Conservation (phyloP, 2,113 vertebrate species). For the Canis aureus region DNA sequence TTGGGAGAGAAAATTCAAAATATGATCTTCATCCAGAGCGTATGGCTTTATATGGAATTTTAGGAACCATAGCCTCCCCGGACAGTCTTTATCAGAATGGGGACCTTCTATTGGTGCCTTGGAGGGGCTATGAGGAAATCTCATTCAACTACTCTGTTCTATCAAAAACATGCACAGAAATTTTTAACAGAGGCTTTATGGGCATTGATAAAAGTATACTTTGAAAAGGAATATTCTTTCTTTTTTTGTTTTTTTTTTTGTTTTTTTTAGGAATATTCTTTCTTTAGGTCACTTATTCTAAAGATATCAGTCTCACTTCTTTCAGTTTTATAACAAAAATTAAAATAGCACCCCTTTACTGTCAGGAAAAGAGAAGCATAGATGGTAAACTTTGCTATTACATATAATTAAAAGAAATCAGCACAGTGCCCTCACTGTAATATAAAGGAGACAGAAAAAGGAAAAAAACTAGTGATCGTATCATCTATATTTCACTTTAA, state of each 20-base stretch:
- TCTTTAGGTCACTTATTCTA: neutral
- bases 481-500: neutral
- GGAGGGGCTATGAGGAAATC: neutral
- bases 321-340: neutral
- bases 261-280: neutral
- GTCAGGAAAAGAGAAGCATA: neutral
- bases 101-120: neutral
- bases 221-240: constrained; percentile 54
- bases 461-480: neutral
- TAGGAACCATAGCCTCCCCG: neutral
- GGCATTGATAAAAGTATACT: neutral
- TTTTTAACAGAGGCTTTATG: neutral
- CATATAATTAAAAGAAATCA: neutral
- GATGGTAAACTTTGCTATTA: neutral
- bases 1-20: constrained; percentile 18
- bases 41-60: neutral
- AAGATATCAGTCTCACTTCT: neutral
- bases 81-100: neutral
- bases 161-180: neutral
- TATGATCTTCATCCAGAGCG: neutral
- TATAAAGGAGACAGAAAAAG: constrained; percentile 1
- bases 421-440: neutral
- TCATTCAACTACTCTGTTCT: neutral
- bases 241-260: neutral
- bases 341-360: neutral